phyloP scores from a whole-genome alignment of 2,113 vertebrate genomes.

The Pipra filicauda region DNA sequence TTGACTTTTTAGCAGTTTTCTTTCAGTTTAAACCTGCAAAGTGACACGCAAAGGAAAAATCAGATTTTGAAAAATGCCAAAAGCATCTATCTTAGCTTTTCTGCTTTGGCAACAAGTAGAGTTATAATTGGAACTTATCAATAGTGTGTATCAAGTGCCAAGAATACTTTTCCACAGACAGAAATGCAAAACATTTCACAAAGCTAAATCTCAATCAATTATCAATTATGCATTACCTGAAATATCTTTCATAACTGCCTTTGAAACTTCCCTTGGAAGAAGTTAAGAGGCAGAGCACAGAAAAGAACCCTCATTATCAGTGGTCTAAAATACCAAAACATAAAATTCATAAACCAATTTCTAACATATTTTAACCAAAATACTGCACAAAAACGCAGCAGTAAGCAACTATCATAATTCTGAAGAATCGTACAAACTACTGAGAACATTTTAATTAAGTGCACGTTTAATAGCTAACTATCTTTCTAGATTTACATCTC shows the following conservation, averaged over 20 bases:
- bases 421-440: not conserved
- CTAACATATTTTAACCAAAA: not conserved
- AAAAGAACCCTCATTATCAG: not conserved
- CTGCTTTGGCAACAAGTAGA: not conserved
- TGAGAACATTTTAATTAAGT: not conserved
- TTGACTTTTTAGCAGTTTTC: not conserved
- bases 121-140: not conserved
- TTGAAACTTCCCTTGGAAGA: not conserved
- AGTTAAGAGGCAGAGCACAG: not conserved
- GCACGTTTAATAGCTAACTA: not conserved
- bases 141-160: not conserved
- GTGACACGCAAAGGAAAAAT: not conserved
- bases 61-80: not conserved
- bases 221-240: not conserved
- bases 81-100: not conserved
- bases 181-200: not conserved
- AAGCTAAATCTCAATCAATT: not conserved
- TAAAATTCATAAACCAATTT: not conserved
- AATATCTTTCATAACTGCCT: not conserved
- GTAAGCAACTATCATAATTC: not conserved
- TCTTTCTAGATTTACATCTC: not conserved
- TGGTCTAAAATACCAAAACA: not conserved
- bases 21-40: not conserved
- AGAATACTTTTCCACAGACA: not conserved
- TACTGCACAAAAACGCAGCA: not conserved